phyloP scores from a whole-genome alignment of 2,113 vertebrate genomes.

The Gobio gobio region DNA sequence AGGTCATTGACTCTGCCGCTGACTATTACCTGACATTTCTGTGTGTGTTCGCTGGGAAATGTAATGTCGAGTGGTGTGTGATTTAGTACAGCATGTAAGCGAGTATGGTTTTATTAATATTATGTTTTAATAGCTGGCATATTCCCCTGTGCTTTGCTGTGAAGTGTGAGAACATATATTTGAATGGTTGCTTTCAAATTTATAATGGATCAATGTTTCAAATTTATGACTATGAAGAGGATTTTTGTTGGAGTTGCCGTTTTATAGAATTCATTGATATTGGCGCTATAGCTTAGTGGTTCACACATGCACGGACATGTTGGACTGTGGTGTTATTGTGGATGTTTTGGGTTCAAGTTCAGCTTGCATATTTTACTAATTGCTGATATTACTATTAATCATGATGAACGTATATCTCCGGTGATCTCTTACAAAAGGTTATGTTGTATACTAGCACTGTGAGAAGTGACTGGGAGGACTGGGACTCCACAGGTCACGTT shows the following conservation, averaged over 20 bases:
- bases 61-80: neutral
- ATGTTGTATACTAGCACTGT: neutral
- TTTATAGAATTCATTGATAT: neutral
- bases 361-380: neutral
- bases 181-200: neutral
- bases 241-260: neutral
- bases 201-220: neutral
- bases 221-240: neutral
- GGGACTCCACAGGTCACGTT: too few species aligned
- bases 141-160: neutral
- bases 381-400: neutral
- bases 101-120: constrained; percentile 22
- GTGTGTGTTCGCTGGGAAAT: constrained; percentile 4
- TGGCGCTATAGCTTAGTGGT: neutral
- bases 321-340: neutral
- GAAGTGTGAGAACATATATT: neutral
- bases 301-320: neutral
- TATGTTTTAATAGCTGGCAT: constrained; percentile 17
- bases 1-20: constrained; percentile 20
- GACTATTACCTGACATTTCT: constrained; percentile 3
- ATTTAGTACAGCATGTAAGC: constrained; percentile 7
- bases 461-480: neutral
- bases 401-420: neutral
- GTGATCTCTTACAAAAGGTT: neutral
- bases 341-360: too few species aligned